Evolutionary conservation across 2,888 invertebrate species (phyloP).

Genomic region (Apodemia mormo): DNA sequence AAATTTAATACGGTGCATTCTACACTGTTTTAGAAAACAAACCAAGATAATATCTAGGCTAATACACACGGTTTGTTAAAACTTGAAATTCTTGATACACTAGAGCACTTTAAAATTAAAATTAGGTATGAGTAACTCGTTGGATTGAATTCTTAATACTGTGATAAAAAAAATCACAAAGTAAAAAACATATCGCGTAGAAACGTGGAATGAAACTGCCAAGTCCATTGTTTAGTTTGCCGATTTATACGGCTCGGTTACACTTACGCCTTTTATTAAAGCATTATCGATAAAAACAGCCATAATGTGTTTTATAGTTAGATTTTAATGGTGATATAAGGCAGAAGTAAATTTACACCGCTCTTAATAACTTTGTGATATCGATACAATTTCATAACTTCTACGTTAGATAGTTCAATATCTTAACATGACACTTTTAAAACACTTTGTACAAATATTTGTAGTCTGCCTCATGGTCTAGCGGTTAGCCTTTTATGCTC

Average conservation of each 20-base stretch:
- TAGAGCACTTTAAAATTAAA: neutral
- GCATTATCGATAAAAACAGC: conserved; percentile 79
- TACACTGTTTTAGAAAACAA: conserved; percentile 54
- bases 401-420: neutral
- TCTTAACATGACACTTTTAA: neutral
- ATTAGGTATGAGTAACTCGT: neutral
- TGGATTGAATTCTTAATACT: conserved; percentile 69
- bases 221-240: conserved; percentile 78
- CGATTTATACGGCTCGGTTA: conserved; percentile 82
- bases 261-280: conserved; percentile 79
- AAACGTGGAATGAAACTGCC: conserved; percentile 79
- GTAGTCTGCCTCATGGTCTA: neutral
- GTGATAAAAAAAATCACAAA: conserved; percentile 70
- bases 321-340: conserved; percentile 72
- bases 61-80: conserved; percentile 29
- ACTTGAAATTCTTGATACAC: neutral
- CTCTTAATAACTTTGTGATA: conserved; percentile 42
- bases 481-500: no score
- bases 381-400: neutral
- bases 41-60: conserved; percentile 55
- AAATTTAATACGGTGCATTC: conserved; percentile 49
- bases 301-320: conserved; percentile 76
- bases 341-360: conserved; percentile 59
- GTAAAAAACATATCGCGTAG: conserved; percentile 72
- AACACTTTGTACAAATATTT: neutral